A percentile compares a stretch with the other conserved stretches of the same genome.
Conservation (phyloP, 2,888 invertebrate genomes). For the Argynnis bischoffii region DNA sequence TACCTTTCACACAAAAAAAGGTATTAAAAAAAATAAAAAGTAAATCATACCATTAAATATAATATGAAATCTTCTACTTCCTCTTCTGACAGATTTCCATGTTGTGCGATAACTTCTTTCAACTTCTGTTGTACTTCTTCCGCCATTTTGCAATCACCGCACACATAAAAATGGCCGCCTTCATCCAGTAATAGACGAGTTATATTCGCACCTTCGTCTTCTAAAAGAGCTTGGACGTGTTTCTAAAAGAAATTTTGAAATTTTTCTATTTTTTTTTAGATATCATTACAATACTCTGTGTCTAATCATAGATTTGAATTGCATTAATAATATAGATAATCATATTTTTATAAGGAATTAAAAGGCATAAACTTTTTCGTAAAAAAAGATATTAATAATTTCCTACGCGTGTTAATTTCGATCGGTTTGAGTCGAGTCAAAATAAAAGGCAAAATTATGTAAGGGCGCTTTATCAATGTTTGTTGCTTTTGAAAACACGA, state of each 20-base stretch:
- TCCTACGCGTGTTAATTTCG: no score
- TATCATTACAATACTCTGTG: not conserved
- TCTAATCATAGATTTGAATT: no score
- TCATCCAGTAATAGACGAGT: conserved; percentile 88
- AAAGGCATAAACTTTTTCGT: no score
- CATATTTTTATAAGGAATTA: no score
- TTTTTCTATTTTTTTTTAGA: not conserved
- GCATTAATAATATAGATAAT: no score
- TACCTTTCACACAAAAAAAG: no score
- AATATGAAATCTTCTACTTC: conserved; percentile 92
- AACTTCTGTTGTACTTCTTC: conserved; percentile 96
- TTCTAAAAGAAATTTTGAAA: conserved; percentile 83
- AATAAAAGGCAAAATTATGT: no score
- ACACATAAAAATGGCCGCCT: conserved; percentile 96
- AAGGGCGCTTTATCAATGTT: no score
- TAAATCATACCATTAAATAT: conserved; percentile 90
- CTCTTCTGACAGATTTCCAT: conserved; percentile 86
- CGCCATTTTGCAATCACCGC: conserved; percentile 98
- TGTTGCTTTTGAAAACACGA: no score
- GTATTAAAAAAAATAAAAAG: no score
- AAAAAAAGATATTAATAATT: no score
- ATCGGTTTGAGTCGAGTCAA: no score
- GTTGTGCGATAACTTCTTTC: conserved; percentile 86
- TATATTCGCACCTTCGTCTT: conserved; percentile 88
- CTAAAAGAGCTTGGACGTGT: conserved; percentile 94